Percentiles rank a stretch among this genome's conserved stretches.
Conservation (phyloP, 2,888 invertebrate species). For the Parnassius apollo region DNA sequence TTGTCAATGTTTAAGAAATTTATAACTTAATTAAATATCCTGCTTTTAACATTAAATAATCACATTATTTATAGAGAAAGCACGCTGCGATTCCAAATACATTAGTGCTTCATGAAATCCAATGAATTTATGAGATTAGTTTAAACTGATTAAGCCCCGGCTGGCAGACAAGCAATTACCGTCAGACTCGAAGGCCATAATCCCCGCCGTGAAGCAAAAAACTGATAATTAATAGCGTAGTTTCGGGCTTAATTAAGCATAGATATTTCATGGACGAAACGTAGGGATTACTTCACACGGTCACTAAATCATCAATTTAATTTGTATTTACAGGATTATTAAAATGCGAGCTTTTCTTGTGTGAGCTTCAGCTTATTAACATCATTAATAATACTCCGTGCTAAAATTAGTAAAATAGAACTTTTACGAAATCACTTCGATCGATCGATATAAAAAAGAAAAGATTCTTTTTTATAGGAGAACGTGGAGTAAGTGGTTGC, state of each 20-base stretch:
- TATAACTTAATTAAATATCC: too few relatives aligned
- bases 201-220: constrained; percentile 28
- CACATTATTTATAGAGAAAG: constrained; percentile 2
- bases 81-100: not conserved
- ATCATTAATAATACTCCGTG: too few relatives aligned
- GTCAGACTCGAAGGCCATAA: constrained; percentile 25
- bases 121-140: constrained; percentile 28
- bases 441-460: too few relatives aligned
- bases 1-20: too few relatives aligned
- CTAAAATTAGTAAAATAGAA: too few relatives aligned
- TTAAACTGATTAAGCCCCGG: constrained; percentile 36
- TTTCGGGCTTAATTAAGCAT: constrained; percentile 12
- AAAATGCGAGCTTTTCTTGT: too few relatives aligned
- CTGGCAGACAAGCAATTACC: constrained; percentile 26
- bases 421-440: too few relatives aligned
- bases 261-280: constrained; percentile 16
- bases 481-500: too few relatives aligned
- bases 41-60: too few relatives aligned
- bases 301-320: not conserved
- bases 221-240: constrained; percentile 29
- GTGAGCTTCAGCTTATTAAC: too few relatives aligned
- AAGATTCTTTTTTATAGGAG: too few relatives aligned
- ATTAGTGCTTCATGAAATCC: constrained; percentile 10
- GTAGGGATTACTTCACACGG: not conserved
- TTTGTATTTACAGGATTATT: too few relatives aligned